Evolutionary conservation across 2,888 invertebrate species (phyloP).

Genomic region (Lithodes maja): DNA sequence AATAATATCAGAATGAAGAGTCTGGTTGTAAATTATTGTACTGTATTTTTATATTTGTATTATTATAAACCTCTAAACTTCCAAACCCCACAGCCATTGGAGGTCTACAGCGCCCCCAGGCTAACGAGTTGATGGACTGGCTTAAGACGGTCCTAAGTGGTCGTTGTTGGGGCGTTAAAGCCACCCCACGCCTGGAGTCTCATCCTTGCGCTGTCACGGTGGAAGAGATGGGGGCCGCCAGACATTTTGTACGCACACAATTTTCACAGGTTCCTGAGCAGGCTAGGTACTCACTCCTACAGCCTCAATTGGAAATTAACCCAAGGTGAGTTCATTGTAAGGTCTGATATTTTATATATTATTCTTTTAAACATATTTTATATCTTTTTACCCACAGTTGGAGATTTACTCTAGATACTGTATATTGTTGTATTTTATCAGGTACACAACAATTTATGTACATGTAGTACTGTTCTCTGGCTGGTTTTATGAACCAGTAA

Average conservation of each 20-base stretch:
- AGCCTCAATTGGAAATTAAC: constrained; percentile 95
- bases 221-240: constrained; percentile 96
- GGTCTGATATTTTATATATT: neutral
- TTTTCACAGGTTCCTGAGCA: constrained; percentile 84
- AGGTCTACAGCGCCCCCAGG: constrained; percentile 83
- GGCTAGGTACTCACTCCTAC: constrained; percentile 87
- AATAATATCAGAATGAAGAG: no score
- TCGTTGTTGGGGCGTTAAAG: constrained; percentile 88
- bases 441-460: no score
- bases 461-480: no score
- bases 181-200: constrained; percentile 87
- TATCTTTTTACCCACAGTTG: no score
- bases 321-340: constrained; percentile 77
- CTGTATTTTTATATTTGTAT: no score
- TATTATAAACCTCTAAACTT: no score
- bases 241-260: constrained; percentile 94
- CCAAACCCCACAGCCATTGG: constrained; percentile 76
- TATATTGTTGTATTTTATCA: no score
- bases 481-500: no score
- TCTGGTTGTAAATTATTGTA: no score
- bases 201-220: constrained; percentile 97
- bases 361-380: no score
- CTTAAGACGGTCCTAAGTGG: constrained; percentile 85
- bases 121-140: constrained; percentile 87
- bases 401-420: no score